phyloP scores from a whole-genome alignment of 2,888 invertebrate genomes.

The Calliphora vomitoria region DNA sequence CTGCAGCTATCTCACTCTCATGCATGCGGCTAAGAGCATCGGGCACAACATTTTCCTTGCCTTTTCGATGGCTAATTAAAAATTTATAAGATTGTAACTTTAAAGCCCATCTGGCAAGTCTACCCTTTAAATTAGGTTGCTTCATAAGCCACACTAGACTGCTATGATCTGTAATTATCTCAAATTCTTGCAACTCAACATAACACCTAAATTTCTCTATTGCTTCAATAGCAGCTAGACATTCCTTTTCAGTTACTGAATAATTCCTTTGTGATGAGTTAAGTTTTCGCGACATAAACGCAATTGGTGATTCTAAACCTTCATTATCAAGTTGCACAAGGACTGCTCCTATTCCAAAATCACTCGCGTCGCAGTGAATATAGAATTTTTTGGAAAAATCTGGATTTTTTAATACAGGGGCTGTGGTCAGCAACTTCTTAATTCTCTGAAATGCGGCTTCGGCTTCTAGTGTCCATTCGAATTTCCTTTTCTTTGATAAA shows the following conservation, averaged over 20 bases:
- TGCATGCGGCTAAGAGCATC: too few species aligned
- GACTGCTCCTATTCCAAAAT: conserved; percentile 17
- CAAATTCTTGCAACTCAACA: too few species aligned
- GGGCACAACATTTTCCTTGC: conserved; percentile 22
- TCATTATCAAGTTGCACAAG: neutral
- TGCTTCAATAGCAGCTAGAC: too few species aligned
- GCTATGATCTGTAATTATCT: too few species aligned
- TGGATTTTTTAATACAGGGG: conserved; percentile 5
- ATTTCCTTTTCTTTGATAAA: neutral
- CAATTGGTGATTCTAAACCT: neutral
- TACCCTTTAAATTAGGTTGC: too few species aligned
- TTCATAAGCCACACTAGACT: too few species aligned
- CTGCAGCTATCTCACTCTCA: too few species aligned
- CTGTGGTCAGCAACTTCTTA: neutral
- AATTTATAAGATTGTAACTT: too few species aligned
- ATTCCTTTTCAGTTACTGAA: too few species aligned
- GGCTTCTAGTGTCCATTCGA: neutral
- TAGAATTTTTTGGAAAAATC: conserved; percentile 2
- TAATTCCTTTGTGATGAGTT: neutral
- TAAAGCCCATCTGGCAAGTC: too few species aligned
- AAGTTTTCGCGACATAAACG: neutral
- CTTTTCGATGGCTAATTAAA: too few species aligned
- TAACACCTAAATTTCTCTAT: too few species aligned
- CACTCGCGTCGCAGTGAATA: neutral
- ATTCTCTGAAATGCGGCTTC: neutral